Base-by-base conservation (phyloP, 2,888 invertebrate genomes). In the Allacma fusca region DNA sequence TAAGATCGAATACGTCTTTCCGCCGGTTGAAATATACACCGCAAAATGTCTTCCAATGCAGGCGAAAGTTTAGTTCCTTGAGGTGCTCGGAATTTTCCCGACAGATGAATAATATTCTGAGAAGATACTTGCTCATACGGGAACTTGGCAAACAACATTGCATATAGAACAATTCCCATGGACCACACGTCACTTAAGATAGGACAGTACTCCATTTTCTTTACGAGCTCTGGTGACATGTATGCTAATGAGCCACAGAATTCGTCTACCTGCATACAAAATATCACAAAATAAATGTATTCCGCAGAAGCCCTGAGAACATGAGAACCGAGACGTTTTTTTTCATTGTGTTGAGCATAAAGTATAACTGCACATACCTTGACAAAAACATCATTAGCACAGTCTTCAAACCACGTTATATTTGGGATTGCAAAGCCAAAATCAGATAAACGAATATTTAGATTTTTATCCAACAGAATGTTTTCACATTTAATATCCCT, bases 401-500 rank as follows among this genome's bases (percentile, higher is more conserved):
- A 21, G 24, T 64, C 71, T 62, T 70, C 72, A 26, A 29, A 50
- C 79, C 79, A 79, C 1, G 77, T 62, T 9, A 79, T 70, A 26
- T 77, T 62, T 13, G 43, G 26, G 5, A 40, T 44, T 4, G 78
- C 77, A 65, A 78, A 72, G 16, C 79, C 78, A 75, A 79, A 79
- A 72, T 78, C 79, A 0, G 78, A 40, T 9, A 78, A 5, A 64
- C 68, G 23, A 0, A 79, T 57, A 50, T 78, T 71, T 23, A 64
- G 28, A 7, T 73, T 26, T 2, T 19, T 26, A 40, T 78, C 75
- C 57, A 79, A 21, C 16, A 79, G 26, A 59, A 79, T 75, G 62
- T 79, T 79, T 34, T 79, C 79, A 67, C 77, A 78, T 64, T 79
- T 79, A 2, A 79, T 50, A 65, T 79, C 78, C 29, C 79, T 71